These are phyloP conservation scores for Archivesica marissinica DNA, from an alignment of 1,140 invertebrate genomes.

Conservation along the genomic window DNA sequence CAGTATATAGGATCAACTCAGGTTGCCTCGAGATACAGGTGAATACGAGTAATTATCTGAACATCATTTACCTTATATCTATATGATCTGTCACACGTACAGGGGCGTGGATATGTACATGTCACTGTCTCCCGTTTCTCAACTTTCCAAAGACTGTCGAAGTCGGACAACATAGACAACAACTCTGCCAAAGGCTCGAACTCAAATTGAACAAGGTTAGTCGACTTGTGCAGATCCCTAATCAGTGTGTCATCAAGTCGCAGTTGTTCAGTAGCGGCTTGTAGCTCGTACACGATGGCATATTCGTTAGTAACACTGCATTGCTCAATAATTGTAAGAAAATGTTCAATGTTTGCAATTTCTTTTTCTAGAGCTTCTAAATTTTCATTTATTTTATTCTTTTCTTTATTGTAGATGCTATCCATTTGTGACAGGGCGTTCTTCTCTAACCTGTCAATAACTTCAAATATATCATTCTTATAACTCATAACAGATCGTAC, in stretches of 20 bases:
- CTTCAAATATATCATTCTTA: conserved; percentile 21
- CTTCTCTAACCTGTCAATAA: conserved; percentile 54
- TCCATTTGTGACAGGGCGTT: conserved; percentile 53
- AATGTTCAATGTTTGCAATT: conserved; percentile 34
- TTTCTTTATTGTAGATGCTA: neutral
- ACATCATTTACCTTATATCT: conserved; percentile 7
- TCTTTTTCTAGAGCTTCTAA: conserved; percentile 32
- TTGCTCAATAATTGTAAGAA: conserved; percentile 16
- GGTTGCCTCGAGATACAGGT: no score
- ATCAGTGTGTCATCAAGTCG: conserved; percentile 26
- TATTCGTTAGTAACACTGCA: neutral
- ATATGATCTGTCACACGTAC: conserved; percentile 55
- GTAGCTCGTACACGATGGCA: conserved; percentile 32
- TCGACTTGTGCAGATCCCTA: conserved; percentile 33
- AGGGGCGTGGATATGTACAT: conserved; percentile 35
- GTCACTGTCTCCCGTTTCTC: neutral
- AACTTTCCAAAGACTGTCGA: conserved; percentile 20
- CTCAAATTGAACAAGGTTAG: neutral
- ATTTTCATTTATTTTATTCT: conserved; percentile 4
- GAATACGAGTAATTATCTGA: neutral
- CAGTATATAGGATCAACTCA: no score
- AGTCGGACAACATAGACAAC: neutral
- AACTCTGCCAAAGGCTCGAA: conserved; percentile 1
- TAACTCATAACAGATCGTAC: conserved; percentile 28
- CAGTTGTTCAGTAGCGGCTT: conserved; percentile 14